A percentile compares a stretch with the other conserved stretches of the same genome.
Conservation (phyloP, 2,888 invertebrate species). For the Parochlus steinenii region DNA sequence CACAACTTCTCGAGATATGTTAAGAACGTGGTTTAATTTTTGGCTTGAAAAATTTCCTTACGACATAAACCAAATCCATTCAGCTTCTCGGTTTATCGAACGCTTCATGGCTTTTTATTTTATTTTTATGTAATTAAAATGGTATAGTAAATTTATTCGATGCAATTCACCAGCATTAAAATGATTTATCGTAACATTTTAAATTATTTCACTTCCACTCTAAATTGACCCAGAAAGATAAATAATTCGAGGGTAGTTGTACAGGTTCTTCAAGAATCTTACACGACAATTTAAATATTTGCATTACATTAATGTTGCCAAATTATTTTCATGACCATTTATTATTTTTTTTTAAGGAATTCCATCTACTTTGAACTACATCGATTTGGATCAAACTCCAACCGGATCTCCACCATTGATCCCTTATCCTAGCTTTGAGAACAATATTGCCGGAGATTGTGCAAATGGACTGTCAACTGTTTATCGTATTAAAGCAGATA, state of each 20-base stretch:
- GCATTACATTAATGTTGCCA: background rate
- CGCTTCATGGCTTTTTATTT: too few species aligned
- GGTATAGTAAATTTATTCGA: too few species aligned
- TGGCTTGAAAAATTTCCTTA: too few species aligned
- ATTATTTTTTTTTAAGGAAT: slow-evolving; percentile 47
- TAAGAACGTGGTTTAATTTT: too few species aligned
- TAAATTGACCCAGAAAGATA: background rate
- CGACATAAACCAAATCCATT: too few species aligned
- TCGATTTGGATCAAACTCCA: slow-evolving; percentile 45
- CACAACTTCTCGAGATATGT: too few species aligned
- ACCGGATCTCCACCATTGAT: slow-evolving; percentile 57
- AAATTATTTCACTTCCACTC: background rate
- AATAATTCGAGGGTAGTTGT: background rate
- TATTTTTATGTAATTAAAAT: too few species aligned
- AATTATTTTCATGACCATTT: too few species aligned
- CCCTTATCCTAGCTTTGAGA: slow-evolving; percentile 61
- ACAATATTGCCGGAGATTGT: slow-evolving; percentile 60
- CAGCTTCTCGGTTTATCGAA: too few species aligned
- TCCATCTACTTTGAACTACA: slow-evolving; percentile 66
- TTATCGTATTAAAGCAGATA: slow-evolving; percentile 62
- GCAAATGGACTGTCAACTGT: slow-evolving; percentile 57
- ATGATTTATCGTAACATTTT: background rate
- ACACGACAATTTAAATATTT: too few species aligned
- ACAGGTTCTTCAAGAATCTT: background rate
- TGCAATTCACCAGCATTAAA: too few species aligned